Conservation (phyloP, 2,888 invertebrate genomes). For the Timema cristinae region DNA sequence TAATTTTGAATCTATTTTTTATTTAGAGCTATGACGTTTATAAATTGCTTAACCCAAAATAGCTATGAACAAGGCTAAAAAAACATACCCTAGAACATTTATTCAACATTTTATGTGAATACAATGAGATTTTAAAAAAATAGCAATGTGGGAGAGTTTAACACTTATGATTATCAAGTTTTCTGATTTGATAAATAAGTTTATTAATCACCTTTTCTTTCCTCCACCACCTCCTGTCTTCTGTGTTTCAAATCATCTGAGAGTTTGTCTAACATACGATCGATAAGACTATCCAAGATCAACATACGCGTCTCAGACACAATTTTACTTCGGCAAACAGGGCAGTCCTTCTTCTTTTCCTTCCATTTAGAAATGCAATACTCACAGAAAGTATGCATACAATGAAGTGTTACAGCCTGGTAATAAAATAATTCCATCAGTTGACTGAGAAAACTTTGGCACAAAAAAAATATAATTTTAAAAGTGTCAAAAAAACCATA, state of each 20-base stretch:
- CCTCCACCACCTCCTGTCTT: constrained; percentile 52
- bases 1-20: too few relatives aligned
- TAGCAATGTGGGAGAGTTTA: too few relatives aligned
- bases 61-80: too few relatives aligned
- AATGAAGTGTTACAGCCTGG: constrained; percentile 62
- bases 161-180: too few relatives aligned
- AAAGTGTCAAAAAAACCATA: too few relatives aligned
- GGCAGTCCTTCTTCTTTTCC: constrained; percentile 64
- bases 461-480: not conserved
- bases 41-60: too few relatives aligned
- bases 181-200: not conserved
- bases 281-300: constrained; percentile 69
- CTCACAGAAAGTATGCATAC: constrained; percentile 71
- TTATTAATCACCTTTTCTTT: constrained; percentile 46
- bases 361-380: constrained; percentile 68
- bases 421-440: constrained; percentile 18
- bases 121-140: too few relatives aligned
- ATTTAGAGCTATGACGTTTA: too few relatives aligned
- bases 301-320: constrained; percentile 55
- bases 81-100: too few relatives aligned
- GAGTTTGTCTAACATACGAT: constrained; percentile 61
- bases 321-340: constrained; percentile 58
- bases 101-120: too few relatives aligned
- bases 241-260: constrained; percentile 56
- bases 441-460: not conserved